Evolutionary conservation across 1,140 invertebrate species (phyloP).

Genomic region (Adoxophyes honmai): DNA sequence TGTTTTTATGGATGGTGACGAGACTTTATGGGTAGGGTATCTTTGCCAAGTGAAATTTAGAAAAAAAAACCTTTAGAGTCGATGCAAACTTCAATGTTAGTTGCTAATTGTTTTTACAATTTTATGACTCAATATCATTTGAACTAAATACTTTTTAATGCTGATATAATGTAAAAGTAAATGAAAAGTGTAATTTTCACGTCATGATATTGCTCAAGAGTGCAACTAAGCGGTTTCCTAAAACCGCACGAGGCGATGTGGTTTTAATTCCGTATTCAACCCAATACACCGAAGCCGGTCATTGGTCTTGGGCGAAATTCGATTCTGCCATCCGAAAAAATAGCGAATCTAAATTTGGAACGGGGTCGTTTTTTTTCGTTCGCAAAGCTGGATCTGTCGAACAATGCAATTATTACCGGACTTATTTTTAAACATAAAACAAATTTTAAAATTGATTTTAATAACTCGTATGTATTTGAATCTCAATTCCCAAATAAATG

Average conservation of each 20-base stretch:
- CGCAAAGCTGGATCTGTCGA: too few relatives aligned
- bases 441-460: too few relatives aligned
- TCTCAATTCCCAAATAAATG: too few relatives aligned
- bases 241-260: not conserved
- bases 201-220: not conserved
- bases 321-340: not conserved
- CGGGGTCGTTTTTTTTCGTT: too few relatives aligned
- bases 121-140: too few relatives aligned
- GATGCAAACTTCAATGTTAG: not conserved
- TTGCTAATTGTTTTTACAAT: not conserved
- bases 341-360: not conserved
- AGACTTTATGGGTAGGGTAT: not conserved
- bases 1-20: too few relatives aligned
- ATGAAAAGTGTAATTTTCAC: not conserved
- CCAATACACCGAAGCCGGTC: not conserved
- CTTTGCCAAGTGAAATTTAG: not conserved
- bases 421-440: too few relatives aligned
- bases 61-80: too few relatives aligned
- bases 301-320: not conserved
- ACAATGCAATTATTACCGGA: too few relatives aligned
- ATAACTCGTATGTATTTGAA: too few relatives aligned
- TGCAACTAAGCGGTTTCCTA: not conserved
- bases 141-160: not conserved
- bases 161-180: too few relatives aligned
- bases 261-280: slow-evolving; percentile 5